phyloP scores from a whole-genome alignment of 1,140 invertebrate species.

The Diploscapter pachys region DNA sequence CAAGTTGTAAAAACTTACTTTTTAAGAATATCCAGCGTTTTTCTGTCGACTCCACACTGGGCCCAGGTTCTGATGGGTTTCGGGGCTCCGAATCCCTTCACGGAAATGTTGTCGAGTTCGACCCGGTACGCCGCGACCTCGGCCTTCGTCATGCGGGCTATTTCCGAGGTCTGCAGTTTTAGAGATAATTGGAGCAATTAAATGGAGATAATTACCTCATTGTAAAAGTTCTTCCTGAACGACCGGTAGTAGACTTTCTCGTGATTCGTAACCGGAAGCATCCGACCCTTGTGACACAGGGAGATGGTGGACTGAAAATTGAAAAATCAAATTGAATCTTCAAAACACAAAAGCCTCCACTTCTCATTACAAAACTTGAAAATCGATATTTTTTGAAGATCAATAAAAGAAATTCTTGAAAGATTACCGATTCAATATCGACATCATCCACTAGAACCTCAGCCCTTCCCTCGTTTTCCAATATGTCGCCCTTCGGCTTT shows the following conservation, averaged over 20 bases:
- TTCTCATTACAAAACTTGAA: no score
- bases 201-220: constrained; percentile 66
- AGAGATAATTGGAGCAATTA: not conserved
- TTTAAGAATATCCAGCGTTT: constrained; percentile 88
- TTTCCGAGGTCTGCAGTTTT: constrained; percentile 65
- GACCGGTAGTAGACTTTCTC: constrained; percentile 61
- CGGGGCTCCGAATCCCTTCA: constrained; percentile 74
- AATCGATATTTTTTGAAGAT: no score
- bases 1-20: constrained; percentile 64
- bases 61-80: constrained; percentile 96
- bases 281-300: constrained; percentile 47
- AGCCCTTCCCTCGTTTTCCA: constrained; percentile 52
- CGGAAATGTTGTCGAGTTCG: constrained; percentile 67
- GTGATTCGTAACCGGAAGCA: constrained; percentile 50
- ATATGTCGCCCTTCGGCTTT: constrained; percentile 52
- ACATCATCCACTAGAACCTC: constrained; percentile 52
- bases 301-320: constrained; percentile 18
- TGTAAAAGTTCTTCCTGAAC: constrained; percentile 93
- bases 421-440: constrained; percentile 48
- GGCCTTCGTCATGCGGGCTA: constrained; percentile 81
- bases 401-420: no score
- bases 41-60: constrained; percentile 94
- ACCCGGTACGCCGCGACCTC: constrained; percentile 71
- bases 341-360: no score
- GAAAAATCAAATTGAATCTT: not conserved